A percentile compares a stretch with the other conserved stretches of the same genome.
Conservation (phyloP, 2,888 invertebrate genomes). For the Drosophila ustulata region DNA sequence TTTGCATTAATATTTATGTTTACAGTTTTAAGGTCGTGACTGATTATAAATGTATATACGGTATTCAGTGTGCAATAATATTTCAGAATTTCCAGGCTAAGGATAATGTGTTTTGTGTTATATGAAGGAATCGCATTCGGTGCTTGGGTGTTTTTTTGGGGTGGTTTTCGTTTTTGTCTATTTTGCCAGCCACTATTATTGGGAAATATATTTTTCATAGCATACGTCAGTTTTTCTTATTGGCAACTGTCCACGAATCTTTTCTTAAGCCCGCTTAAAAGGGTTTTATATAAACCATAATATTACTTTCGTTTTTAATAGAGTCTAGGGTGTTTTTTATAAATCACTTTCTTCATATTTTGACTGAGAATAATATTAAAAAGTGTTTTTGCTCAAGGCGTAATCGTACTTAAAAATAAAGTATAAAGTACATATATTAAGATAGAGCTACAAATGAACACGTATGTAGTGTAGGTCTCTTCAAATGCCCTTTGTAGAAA, state of each 20-base stretch:
- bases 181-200: slow-evolving; percentile 1
- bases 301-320: neutral
- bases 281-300: neutral
- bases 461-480: neutral
- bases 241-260: slow-evolving; percentile 4
- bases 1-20: neutral
- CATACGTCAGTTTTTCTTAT: slow-evolving; percentile 8
- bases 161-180: slow-evolving; percentile 5
- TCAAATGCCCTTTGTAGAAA: neutral
- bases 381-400: no score
- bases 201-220: slow-evolving; percentile 7
- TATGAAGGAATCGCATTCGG: neutral
- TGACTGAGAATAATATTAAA: no score
- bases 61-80: neutral
- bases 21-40: neutral
- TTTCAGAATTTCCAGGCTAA: neutral
- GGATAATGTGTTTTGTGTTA: neutral
- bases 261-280: neutral
- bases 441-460: neutral
- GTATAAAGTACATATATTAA: neutral
- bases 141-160: neutral
- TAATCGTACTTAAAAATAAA: neutral
- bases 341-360: no score
- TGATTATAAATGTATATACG: neutral
- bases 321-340: no score